A percentile compares a stretch with the other conserved stretches of the same genome.
phyloP scores from a whole-genome alignment of 2,888 invertebrate species.

The Abrostola tripartita region DNA sequence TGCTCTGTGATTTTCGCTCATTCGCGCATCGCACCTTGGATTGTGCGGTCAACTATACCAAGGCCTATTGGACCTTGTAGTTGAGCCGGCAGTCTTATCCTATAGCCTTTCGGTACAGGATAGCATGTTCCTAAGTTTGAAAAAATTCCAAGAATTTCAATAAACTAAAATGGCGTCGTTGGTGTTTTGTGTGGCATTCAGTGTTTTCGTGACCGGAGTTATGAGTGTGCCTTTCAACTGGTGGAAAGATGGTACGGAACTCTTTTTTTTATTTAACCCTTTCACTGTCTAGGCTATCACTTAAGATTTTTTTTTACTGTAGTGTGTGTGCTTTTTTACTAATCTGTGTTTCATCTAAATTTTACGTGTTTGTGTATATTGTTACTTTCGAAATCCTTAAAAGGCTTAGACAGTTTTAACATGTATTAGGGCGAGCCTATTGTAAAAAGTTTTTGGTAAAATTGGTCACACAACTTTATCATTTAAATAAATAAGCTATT shows the following conservation, averaged over 20 bases:
- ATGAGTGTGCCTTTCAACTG: conserved; percentile 21
- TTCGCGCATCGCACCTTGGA: conserved; percentile 42
- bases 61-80: conserved; percentile 46
- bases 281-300: too few relatives aligned
- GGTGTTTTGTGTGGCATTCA: conserved; percentile 20
- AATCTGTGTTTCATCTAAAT: too few relatives aligned
- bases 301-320: too few relatives aligned
- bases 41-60: conserved; percentile 58
- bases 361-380: too few relatives aligned
- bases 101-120: conserved; percentile 50
- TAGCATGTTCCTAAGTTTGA: conserved; percentile 48
- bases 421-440: too few relatives aligned
- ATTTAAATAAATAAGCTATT: too few relatives aligned
- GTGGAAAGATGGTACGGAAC: conserved; percentile 44
- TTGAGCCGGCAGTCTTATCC: conserved; percentile 52
- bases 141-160: not conserved
- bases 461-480: too few relatives aligned
- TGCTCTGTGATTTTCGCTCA: conserved; percentile 16
- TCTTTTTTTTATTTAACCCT: not conserved
- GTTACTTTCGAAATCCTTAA: too few relatives aligned
- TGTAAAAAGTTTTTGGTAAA: too few relatives aligned
- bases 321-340: too few relatives aligned
- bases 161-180: conserved; percentile 27
- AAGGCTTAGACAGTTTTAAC: too few relatives aligned
- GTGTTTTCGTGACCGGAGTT: conserved; percentile 33